These are phyloP conservation scores for Ormyrus rosae DNA, from an alignment of 2,888 invertebrate species.

Conservation along the genomic window DNA sequence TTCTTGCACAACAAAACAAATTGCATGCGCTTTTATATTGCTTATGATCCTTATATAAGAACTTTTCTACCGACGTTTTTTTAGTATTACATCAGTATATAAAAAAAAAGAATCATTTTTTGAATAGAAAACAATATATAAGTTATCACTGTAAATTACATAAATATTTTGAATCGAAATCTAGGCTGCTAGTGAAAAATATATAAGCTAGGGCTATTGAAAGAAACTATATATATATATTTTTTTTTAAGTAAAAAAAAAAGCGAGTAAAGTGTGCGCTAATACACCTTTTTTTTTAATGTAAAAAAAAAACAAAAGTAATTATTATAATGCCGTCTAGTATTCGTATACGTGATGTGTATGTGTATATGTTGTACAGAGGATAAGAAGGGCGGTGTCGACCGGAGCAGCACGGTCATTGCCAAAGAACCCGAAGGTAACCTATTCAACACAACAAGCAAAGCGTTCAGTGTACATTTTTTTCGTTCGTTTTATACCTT, in stretches of 20 bases:
- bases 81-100: background rate
- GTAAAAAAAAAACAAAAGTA: conserved; percentile 14
- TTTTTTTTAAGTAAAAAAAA: conserved; percentile 15
- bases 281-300: conserved; percentile 16
- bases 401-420: conserved; percentile 95
- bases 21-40: conserved; percentile 53
- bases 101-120: conserved; percentile 4
- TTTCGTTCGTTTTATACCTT: conserved; percentile 9
- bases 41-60: conserved; percentile 39
- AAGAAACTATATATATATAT: conserved; percentile 1
- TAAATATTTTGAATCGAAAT: conserved; percentile 23
- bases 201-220: conserved; percentile 14
- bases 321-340: conserved; percentile 55
- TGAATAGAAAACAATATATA: background rate
- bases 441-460: conserved; percentile 65
- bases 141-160: conserved; percentile 6
- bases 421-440: conserved; percentile 95
- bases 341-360: conserved; percentile 75
- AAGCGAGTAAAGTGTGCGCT: conserved; percentile 17
- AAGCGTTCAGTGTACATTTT: background rate
- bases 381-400: conserved; percentile 94
- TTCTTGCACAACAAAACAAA: conserved; percentile 28
- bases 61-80: conserved; percentile 34
- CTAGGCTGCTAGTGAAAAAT: conserved; percentile 24
- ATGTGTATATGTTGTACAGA: conserved; percentile 83